Evolutionary conservation across 2,113 vertebrate genomes (phyloP), one percentile per base, ranked within the genome.

Genomic region (Bujurquina vittata): DNA sequence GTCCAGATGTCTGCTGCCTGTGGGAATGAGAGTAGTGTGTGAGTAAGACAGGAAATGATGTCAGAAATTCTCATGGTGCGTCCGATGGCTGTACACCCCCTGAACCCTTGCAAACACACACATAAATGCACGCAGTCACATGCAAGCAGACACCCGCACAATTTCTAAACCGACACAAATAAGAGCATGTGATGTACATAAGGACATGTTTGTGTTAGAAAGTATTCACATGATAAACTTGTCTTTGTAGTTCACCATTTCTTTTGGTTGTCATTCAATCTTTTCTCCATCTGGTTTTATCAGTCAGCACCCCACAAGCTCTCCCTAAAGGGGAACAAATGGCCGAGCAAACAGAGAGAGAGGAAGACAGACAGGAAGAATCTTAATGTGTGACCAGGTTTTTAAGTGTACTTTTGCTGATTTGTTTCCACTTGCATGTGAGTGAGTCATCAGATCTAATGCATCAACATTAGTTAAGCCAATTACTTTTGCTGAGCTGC

Each of bases 1-100:
- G 58, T 88, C 87, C 93, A 93, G 89, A 93, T 93, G 90, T 90
- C 65, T 86, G 40, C 10, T 55, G 84, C 73, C 79, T 77, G 86
- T 93, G 90, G 91, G 90, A 94, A 94, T 80, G 83, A 84, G 85
- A 88, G 79, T 65, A 91, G 81, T 84, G 90, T 89, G 84, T 88
- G 88, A 93, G 80, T 84, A 5, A 80, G 84, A 91, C 92, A 94
- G 94, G 93, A 94, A 91, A 89, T 94, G 76, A 93, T 89, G 86
- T 85, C 79, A 86, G 75, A 78, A 49, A 77, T 61, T 89, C 87
- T 84, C 87, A 84, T 72, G 74, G 84, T 86, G 60, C 81, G 54
- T 80, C 61, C 77, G 59, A 80, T 20, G 23, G 65, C 15, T 5
- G 22, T 57, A 4, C 23, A 73, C 55, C 57, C 22, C 9, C 49